These are phyloP conservation scores for Dicerorhinus sumatrensis DNA, from an alignment of 2,113 vertebrate species.

Conservation along the genomic window DNA sequence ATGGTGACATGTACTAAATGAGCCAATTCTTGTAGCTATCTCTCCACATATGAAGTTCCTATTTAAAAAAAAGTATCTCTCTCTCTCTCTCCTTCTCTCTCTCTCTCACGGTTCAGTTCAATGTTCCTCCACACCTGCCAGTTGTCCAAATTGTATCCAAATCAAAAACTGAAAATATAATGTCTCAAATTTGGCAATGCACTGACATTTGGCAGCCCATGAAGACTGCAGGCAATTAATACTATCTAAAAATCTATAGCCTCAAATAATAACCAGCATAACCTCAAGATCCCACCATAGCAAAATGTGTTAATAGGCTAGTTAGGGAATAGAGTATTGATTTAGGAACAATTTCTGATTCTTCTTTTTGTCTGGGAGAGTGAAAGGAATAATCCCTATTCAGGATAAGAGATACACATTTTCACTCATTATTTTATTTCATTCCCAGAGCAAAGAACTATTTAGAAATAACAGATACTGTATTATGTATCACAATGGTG, in stretches of 20 bases:
- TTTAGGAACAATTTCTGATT: conserved; percentile 59
- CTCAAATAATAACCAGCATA: conserved; percentile 38
- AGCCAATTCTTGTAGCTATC: neutral
- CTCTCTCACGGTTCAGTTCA: neutral
- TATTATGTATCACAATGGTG: conserved; percentile 74
- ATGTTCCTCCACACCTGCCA: neutral
- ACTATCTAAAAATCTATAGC: conserved; percentile 45
- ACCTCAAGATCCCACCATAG: conserved; percentile 34
- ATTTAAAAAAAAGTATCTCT: neutral
- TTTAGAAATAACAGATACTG: conserved; percentile 77
- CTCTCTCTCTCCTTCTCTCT: neutral
- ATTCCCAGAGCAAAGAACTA: conserved; percentile 71
- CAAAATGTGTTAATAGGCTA: conserved; percentile 58
- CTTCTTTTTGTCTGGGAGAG: conserved; percentile 47
- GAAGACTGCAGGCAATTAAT: conserved; percentile 56
- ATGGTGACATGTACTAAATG: neutral
- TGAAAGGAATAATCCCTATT: conserved; percentile 70
- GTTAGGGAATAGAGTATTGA: conserved; percentile 61
- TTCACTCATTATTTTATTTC: conserved; percentile 66
- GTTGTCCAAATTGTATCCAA: neutral
- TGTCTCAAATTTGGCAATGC: conserved; percentile 34
- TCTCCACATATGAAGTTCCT: neutral
- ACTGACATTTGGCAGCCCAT: neutral
- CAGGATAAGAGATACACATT: conserved; percentile 57
- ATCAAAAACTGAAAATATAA: conserved; percentile 36